Conservation (phyloP, 2,797 vertebrate genomes). For the Taenioides sp. region DNA sequence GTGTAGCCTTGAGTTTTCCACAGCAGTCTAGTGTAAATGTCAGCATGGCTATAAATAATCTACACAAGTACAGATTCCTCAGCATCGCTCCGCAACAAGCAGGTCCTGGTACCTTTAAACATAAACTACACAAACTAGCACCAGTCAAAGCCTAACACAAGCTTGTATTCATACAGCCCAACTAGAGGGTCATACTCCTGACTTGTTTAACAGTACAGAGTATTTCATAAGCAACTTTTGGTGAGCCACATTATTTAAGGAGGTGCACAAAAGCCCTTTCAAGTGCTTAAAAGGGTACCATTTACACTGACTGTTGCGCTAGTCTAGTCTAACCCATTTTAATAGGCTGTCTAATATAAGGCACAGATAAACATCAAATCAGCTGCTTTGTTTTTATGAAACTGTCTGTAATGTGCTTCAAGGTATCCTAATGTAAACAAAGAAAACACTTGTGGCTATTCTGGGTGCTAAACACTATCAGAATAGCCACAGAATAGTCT, state of each 20-base stretch:
- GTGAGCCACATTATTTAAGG: constrained; percentile 65
- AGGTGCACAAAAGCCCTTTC: constrained; percentile 74
- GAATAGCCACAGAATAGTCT: no score
- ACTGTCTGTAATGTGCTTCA: no score
- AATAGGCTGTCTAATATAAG: constrained; percentile 13
- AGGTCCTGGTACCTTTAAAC: constrained; percentile 45
- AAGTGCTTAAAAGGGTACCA: constrained; percentile 56
- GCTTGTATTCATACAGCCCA: constrained; percentile 61
- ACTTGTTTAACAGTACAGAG: constrained; percentile 54
- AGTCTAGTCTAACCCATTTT: constrained; percentile 29
- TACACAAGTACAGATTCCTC: constrained; percentile 60
- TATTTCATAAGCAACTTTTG: constrained; percentile 59
- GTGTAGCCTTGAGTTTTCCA: constrained; percentile 48
- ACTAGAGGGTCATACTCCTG: constrained; percentile 52
- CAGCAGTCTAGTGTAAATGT: constrained; percentile 62
- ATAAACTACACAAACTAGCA: constrained; percentile 67
- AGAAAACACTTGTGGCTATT: background rate
- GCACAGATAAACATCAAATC: background rate
- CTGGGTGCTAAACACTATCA: no score
- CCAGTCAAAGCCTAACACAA: constrained; percentile 59
- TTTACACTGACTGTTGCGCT: constrained; percentile 63
- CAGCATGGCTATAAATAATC: constrained; percentile 72
- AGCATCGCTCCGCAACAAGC: constrained; percentile 58
- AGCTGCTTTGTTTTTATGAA: no score
- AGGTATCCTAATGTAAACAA: background rate